Conservation (phyloP, 2,113 vertebrate genomes). For the Dascyllus trimaculatus region DNA sequence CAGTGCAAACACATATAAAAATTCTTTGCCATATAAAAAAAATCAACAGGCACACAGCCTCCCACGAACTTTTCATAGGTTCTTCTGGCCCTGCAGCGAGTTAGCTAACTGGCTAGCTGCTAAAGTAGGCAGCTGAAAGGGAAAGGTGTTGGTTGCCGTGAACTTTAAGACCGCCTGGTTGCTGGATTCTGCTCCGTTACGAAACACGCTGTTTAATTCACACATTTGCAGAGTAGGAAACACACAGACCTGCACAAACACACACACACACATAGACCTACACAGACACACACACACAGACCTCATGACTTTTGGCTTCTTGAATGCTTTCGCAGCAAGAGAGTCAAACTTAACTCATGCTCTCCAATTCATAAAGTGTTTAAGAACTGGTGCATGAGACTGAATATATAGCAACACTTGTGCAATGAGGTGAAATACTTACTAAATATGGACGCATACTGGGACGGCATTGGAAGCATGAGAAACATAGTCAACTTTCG, state of each 20-base stretch:
- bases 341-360: neutral
- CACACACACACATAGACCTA: too few relatives aligned
- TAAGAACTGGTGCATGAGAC: too few relatives aligned
- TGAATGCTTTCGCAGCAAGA: neutral
- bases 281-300: neutral
- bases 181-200: constrained; percentile 21
- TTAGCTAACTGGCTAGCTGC: constrained; percentile 43
- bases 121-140: constrained; percentile 53
- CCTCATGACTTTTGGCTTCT: constrained; percentile 17
- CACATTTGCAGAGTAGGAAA: neutral
- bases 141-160: constrained; percentile 59
- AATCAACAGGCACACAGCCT: constrained; percentile 62
- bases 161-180: constrained; percentile 42
- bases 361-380: too few relatives aligned
- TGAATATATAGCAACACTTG: too few relatives aligned
- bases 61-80: constrained; percentile 60
- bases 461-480: too few relatives aligned
- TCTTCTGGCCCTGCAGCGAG: constrained; percentile 45
- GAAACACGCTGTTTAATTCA: constrained; percentile 39
- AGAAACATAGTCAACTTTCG: too few relatives aligned
- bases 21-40: constrained; percentile 64
- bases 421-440: too few relatives aligned
- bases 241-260: constrained; percentile 1
- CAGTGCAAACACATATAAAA: constrained; percentile 79
- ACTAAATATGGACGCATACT: too few relatives aligned